A percentile compares a stretch with the other conserved stretches of the same genome.
These are phyloP conservation scores for Nyctereutes procyonoides DNA, from an alignment of 2,113 vertebrate species.

Conservation along the genomic window DNA sequence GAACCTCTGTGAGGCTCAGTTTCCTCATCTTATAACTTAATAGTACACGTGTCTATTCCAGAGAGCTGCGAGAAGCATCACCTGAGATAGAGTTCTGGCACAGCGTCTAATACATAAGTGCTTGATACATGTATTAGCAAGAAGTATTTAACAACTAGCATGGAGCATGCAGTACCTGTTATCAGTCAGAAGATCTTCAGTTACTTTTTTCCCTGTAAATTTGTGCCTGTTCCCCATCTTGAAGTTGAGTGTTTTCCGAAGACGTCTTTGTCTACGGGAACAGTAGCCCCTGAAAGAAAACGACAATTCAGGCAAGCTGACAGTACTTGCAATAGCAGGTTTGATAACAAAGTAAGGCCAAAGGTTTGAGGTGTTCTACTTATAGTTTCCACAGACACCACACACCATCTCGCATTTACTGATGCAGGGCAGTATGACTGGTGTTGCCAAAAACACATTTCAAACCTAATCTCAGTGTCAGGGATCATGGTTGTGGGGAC, in stretches of 20 bases:
- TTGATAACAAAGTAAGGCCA: background rate
- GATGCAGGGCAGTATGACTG: background rate
- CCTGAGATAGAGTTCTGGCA: background rate
- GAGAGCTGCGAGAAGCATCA: background rate
- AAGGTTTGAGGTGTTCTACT: background rate
- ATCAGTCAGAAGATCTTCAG: constrained; percentile 95
- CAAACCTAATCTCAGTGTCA: background rate
- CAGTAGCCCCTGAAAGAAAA: constrained; percentile 94
- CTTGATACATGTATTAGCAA: background rate
- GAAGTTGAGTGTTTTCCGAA: constrained; percentile 97
- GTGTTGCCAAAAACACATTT: background rate
- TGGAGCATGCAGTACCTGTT: constrained; percentile 88
- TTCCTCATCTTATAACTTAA: background rate
- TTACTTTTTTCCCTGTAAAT: constrained; percentile 97
- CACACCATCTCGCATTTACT: background rate
- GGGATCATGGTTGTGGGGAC: background rate
- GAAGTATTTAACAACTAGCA: background rate
- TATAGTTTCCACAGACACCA: background rate
- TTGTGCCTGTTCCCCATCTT: constrained; percentile 99
- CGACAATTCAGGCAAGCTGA: background rate
- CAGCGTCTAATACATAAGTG: no score
- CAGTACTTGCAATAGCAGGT: fast-evolving
- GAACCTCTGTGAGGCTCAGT: background rate
- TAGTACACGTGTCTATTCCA: background rate
- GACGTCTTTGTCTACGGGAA: constrained; percentile 94